These are phyloP conservation scores for Euzetes globulus DNA, from an alignment of 2,888 invertebrate genomes.

Conservation along the genomic window DNA sequence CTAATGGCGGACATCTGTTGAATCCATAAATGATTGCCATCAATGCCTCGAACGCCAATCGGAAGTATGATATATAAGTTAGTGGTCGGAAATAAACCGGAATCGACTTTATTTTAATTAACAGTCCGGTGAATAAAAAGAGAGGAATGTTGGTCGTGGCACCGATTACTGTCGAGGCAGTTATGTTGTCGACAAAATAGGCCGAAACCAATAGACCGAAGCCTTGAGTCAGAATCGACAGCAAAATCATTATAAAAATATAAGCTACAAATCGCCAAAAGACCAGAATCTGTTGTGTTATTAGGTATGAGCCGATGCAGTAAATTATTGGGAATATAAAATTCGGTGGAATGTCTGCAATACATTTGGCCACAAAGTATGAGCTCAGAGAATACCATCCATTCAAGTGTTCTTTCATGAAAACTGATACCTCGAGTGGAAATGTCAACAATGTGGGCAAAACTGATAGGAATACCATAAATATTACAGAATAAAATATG, in stretches of 20 bases:
- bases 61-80: slow-evolving; percentile 86
- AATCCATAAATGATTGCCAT: slow-evolving; percentile 75
- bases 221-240: slow-evolving; percentile 84
- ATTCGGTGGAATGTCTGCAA: slow-evolving; percentile 54
- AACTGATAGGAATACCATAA: slow-evolving; percentile 35
- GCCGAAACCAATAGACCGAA: slow-evolving; percentile 51
- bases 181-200: slow-evolving; percentile 31
- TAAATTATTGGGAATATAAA: slow-evolving; percentile 59
- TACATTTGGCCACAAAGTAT: slow-evolving; percentile 34
- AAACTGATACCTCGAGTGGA: slow-evolving; percentile 35
- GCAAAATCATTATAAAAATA: slow-evolving; percentile 66
- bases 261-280: slow-evolving; percentile 60
- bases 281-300: slow-evolving; percentile 73
- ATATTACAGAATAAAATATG: slow-evolving; percentile 35
- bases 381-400: slow-evolving; percentile 37
- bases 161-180: slow-evolving; percentile 31
- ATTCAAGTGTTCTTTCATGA: slow-evolving; percentile 34
- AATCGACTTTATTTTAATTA: slow-evolving; percentile 92
- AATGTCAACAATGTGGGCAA: slow-evolving; percentile 37
- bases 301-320: slow-evolving; percentile 59
- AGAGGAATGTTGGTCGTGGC: slow-evolving; percentile 62
- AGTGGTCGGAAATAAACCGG: slow-evolving; percentile 85
- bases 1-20: slow-evolving; percentile 50
- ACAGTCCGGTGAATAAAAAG: slow-evolving; percentile 90
- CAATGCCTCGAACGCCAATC: slow-evolving; percentile 84